These are phyloP conservation scores for Zaprionus africanus DNA, from an alignment of 1,140 invertebrate species.

Conservation along the genomic window DNA sequence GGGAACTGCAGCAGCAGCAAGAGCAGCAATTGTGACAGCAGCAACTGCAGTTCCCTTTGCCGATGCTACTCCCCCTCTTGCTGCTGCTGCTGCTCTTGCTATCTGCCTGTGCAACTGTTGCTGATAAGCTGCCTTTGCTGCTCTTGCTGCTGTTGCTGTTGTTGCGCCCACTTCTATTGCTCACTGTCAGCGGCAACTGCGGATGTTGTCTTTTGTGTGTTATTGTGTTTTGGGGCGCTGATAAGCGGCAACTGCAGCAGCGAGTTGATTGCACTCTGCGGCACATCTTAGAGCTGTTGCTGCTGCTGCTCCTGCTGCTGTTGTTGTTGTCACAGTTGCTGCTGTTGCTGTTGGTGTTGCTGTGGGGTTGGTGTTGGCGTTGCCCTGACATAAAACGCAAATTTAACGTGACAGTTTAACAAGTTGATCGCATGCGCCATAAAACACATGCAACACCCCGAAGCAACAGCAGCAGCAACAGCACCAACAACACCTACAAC, in stretches of 20 bases:
- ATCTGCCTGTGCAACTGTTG: constrained; percentile 4
- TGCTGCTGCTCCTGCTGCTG: constrained; percentile 16
- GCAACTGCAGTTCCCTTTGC: too few species aligned
- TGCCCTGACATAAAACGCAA: constrained; percentile 75
- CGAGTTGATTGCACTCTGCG: constrained; percentile 74
- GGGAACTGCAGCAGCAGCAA: background rate
- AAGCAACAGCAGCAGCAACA: constrained; percentile 17
- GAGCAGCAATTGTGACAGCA: too few species aligned
- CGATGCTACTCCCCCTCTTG: background rate
- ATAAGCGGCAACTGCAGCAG: constrained; percentile 51
- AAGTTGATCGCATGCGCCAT: constrained; percentile 81
- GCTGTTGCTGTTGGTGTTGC: constrained; percentile 24
- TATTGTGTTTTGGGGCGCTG: constrained; percentile 35
- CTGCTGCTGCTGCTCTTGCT: constrained; percentile 8
- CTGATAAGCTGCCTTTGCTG: constrained; percentile 21
- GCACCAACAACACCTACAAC: constrained; percentile 61
- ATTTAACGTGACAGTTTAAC: constrained; percentile 82
- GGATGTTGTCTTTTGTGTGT: constrained; percentile 67
- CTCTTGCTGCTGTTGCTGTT: background rate
- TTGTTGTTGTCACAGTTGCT: constrained; percentile 14
- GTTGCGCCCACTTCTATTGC: constrained; percentile 49
- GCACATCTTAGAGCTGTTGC: constrained; percentile 48
- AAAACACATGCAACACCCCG: constrained; percentile 74
- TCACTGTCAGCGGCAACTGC: constrained; percentile 42
- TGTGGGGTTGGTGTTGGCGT: constrained; percentile 43